Percentiles rank a stretch among this genome's conserved stretches.
Conservation (phyloP, 2,113 vertebrate species). For the Hystrix cristata region DNA sequence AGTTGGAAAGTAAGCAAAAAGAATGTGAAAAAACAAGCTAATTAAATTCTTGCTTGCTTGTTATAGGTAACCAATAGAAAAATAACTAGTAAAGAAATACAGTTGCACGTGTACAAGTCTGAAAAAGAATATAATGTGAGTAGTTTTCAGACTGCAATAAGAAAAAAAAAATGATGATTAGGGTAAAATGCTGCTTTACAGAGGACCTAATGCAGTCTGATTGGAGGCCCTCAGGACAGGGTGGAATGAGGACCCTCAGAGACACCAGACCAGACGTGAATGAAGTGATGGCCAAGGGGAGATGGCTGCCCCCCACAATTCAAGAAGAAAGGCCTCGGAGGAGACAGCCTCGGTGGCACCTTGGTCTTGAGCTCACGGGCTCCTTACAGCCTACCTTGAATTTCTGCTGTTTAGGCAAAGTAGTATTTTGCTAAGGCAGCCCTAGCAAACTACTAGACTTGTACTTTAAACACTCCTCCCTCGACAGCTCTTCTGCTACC, state of each 20-base stretch:
- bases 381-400: not conserved
- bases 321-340: not conserved
- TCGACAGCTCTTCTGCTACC: not conserved
- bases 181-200: not conserved
- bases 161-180: not conserved
- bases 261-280: not conserved
- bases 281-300: not conserved
- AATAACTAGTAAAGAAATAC: not conserved
- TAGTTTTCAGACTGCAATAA: not conserved
- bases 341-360: not conserved
- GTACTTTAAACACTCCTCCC: not conserved
- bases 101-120: not conserved
- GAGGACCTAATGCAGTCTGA: not conserved
- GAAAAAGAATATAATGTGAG: not conserved
- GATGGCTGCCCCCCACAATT: not conserved
- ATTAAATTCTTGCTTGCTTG: not conserved
- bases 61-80: not conserved
- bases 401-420: not conserved
- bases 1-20: not conserved
- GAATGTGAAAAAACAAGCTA: not conserved
- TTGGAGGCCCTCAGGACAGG: not conserved
- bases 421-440: not conserved
- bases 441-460: rapidly evolving
- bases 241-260: not conserved
- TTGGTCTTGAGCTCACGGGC: not conserved